phyloP scores from a whole-genome alignment of 1,140 invertebrate species.

The Drosophila watanabei region DNA sequence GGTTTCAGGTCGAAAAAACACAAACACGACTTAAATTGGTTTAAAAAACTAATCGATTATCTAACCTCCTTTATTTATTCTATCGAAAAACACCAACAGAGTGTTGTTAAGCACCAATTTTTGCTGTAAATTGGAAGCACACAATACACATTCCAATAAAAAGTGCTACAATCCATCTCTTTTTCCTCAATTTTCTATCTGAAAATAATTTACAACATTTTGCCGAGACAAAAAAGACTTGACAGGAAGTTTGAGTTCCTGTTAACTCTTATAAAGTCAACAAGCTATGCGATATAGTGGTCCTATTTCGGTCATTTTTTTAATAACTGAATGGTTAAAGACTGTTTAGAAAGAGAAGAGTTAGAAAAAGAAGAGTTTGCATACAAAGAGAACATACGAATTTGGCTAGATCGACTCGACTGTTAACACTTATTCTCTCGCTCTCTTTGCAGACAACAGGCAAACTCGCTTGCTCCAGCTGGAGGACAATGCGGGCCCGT shows the following conservation, averaged over 20 bases:
- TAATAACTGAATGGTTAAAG: too few species aligned
- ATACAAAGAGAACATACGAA: too few species aligned
- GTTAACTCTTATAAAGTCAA: not conserved
- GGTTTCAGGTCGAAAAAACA: not conserved
- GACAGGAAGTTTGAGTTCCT: not conserved
- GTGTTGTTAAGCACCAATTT: not conserved
- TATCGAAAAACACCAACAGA: not conserved
- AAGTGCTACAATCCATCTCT: too few species aligned
- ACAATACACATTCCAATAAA: too few species aligned
- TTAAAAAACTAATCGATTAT: not conserved
- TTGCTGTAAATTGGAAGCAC: not conserved
- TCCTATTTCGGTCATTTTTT: too few species aligned
- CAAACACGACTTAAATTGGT: not conserved
- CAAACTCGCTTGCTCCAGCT: not conserved
- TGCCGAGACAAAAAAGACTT: not conserved
- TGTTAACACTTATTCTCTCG: not conserved
- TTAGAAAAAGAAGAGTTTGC: too few species aligned
- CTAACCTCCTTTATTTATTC: not conserved
- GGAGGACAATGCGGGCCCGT: conserved; percentile 38
- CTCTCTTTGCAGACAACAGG: conserved; percentile 9
- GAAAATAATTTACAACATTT: too few species aligned
- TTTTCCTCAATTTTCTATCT: too few species aligned
- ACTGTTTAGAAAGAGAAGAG: too few species aligned
- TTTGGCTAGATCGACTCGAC: not conserved
- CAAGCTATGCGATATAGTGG: not conserved